These are phyloP conservation scores for Euwallacea similis DNA, from an alignment of 1,140 invertebrate genomes.

Conservation along the genomic window DNA sequence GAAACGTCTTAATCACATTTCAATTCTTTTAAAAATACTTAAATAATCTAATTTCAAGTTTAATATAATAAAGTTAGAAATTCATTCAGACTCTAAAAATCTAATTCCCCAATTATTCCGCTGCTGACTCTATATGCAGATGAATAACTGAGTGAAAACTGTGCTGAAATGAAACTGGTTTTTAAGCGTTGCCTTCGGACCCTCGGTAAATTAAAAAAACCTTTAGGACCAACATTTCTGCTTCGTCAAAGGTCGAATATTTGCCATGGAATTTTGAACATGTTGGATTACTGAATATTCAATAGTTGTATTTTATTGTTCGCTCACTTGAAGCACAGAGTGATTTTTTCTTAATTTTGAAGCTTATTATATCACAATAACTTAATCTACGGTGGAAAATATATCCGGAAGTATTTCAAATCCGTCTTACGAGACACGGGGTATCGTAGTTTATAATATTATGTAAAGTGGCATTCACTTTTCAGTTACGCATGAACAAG, in stretches of 20 bases:
- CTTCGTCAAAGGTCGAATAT: conserved; percentile 3
- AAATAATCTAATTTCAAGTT: no score
- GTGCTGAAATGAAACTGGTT: conserved; percentile 18
- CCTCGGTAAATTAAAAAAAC: conserved; percentile 20
- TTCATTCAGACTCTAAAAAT: conserved; percentile 13
- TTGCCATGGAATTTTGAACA: neutral
- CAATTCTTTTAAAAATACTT: no score
- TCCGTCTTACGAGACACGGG: conserved; percentile 12
- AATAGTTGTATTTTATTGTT: neutral
- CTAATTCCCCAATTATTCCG: conserved; percentile 7
- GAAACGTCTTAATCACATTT: no score
- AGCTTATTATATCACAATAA: neutral
- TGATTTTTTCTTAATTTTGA: neutral
- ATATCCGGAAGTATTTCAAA: neutral
- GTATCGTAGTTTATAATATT: conserved; percentile 39
- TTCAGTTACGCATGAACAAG: conserved; percentile 47
- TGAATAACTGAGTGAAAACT: conserved; percentile 21
- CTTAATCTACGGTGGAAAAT: neutral
- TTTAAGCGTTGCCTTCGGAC: conserved; percentile 3
- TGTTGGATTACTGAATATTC: conserved; percentile 5
- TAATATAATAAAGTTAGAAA: neutral
- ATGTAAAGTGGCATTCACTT: conserved; percentile 46
- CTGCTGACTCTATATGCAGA: conserved; percentile 15
- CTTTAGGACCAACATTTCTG: conserved; percentile 9
- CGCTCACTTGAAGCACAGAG: no score